Evolutionary conservation across 1,140 invertebrate genomes (phyloP), one percentile per base, ranked within the genome.

Genomic region (Nephotettix cincticeps): DNA sequence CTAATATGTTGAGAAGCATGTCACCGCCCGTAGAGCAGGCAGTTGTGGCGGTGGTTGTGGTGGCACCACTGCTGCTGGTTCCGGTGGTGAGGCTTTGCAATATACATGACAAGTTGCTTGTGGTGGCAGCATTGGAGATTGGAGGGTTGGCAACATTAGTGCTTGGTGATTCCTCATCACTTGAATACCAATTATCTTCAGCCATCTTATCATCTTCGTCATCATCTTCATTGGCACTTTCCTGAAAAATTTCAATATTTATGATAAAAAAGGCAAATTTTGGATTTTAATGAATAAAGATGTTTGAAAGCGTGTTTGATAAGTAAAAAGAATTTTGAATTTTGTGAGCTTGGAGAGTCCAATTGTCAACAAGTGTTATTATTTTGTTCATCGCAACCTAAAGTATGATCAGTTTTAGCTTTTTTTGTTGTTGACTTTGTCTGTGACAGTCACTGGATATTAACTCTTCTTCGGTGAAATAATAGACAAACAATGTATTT

Each of bases 111-210:
- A 71, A 36, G 2, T 61, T 1, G 13, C n/a, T 54, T 3, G 54
- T 17, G 14, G 29, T 36, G 28, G 30, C 23, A 40, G 23, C 23
- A n/a, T n/a, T n/a, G n/a, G n/a, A n/a, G n/a, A n/a, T n/a, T 36
- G 32, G 32, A 14, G 32, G 32, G 32, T 36, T 36, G 32, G 32
- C 32, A n/a, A n/a, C n/a, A n/a, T n/a, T n/a, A 17, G 27, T 63
- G 14, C 32, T 36, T 4, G 51, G 36, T 54, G 47, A 80, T 32
- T 91, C 89, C 72, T 91, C 89, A 64, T 93, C 90, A 74, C 90
- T 90, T 0, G 90, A 91, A 77, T 92, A 92, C 90, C 91, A 92
- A 77, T 91, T 88, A 70, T 91, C 89, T 71, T 89, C 85, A 64
- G 76, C 76, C 23, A 86, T 81, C 73, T 83, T 84, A 66, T 85